Base-by-base conservation (phyloP, 2,888 invertebrate species). In the Epinotia nisella region DNA sequence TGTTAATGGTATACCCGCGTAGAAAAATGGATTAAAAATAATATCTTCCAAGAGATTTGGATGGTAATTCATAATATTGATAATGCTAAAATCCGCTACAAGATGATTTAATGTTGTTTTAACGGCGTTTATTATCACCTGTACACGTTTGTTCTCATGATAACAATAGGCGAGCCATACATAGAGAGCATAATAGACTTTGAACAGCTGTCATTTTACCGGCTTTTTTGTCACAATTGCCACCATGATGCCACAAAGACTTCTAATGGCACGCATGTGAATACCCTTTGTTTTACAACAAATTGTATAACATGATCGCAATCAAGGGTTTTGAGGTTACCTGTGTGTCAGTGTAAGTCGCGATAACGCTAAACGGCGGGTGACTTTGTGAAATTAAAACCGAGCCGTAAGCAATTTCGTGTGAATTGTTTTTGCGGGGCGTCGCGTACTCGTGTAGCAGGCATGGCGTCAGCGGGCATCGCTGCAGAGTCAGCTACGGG, bases 401-500 rank as follows among this genome's bases (percentile, higher is more conserved):
- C 70, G 73, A 62, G 62, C 73, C 68, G 75, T 71, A 75, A 76
- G 78, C 76, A 74, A 78, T 77, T 78, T 77, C 77, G 78, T 79
- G 76, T 75, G 78, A 78, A 81, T 80, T 76, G 78, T 77, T 80
- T 79, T 82, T 80, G 78, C 74, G 77, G 74, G 76, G 76, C 76
- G 76, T 71, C 76, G 75, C 76, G 76, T n/a, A n/a, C n/a, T 74
- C 72, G 76, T 59, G 21, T 24, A 24, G 21, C 77, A 71, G 76
- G 78, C 75, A 78, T 78, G 80, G 79, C 77, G 80, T 78, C 76
- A 77, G 77, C 79, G 77, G 78, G 78, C 82, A 76, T 78, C 80
- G 81, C 79, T 80, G 85, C 85, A 76, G 75, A 77, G 77, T 85
- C 85, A 83, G 86, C 83, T 82, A 83, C 82, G 77, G 79, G 59